phyloP scores from a whole-genome alignment of 37 sponge, comb jelly and placozoan genomes.

The Ephydatia muelleri region DNA sequence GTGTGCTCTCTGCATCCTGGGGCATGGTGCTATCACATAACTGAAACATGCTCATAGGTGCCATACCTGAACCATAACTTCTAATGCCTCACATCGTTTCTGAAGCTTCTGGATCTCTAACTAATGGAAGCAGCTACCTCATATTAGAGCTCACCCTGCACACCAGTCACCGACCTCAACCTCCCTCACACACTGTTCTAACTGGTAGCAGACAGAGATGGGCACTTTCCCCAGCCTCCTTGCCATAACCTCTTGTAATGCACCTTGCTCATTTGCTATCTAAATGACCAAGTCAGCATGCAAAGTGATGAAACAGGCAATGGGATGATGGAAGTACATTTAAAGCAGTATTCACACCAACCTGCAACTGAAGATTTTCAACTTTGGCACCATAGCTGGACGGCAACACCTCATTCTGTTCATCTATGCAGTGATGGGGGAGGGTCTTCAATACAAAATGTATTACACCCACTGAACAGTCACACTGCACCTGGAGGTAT shows the following conservation, averaged over 20 bases:
- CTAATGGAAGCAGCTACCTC: neutral
- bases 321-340: too few species aligned
- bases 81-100: constrained; percentile 6
- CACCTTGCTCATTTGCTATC: constrained; percentile 34
- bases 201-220: constrained; percentile 30
- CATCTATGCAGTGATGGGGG: neutral
- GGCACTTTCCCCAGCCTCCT: constrained; percentile 27
- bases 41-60: neutral
- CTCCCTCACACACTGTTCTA: constrained; percentile 53
- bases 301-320: too few species aligned
- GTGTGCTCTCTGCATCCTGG: neutral
- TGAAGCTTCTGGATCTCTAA: constrained; percentile 35
- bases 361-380: constrained; percentile 31
- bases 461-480: neutral
- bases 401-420: neutral
- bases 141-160: neutral
- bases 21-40: neutral
- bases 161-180: constrained; percentile 20
- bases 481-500: neutral
- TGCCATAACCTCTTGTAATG: neutral
- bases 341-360: neutral
- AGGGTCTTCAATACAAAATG: too few species aligned
- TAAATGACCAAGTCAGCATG: neutral
- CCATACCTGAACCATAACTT: constrained; percentile 22
- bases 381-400: constrained; percentile 8